These are phyloP conservation scores for Trachops cirrhosus DNA, from an alignment of 2,797 vertebrate genomes.

Conservation along the genomic window DNA sequence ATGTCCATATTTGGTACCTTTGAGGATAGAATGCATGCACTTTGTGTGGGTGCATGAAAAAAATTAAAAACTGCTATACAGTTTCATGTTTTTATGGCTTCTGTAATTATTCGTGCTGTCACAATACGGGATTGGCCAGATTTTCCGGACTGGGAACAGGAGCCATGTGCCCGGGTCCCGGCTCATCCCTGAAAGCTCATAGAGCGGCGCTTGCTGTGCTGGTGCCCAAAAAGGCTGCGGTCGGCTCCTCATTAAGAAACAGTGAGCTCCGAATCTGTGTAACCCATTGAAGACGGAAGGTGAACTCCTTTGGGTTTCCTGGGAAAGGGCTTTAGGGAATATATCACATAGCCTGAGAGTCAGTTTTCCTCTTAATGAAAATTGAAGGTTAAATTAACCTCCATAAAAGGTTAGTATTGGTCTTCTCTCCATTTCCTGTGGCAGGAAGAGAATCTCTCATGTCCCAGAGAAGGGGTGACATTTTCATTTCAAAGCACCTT, in stretches of 20 bases:
- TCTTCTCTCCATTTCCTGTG: constrained; percentile 7
- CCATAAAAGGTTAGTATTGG: not conserved
- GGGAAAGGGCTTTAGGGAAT: not conserved
- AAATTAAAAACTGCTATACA: not conserved
- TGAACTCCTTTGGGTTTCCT: not conserved
- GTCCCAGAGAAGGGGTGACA: not conserved
- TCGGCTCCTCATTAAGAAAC: not conserved
- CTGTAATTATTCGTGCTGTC: not conserved
- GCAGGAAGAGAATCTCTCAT: not conserved
- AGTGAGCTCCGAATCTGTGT: not conserved
- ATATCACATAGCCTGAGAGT: not conserved
- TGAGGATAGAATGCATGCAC: not conserved
- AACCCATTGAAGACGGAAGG: not conserved
- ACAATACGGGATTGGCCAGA: not conserved
- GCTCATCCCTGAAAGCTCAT: not conserved
- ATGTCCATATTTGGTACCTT: not conserved
- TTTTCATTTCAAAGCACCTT: constrained; percentile 3
- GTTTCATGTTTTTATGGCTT: not conserved
- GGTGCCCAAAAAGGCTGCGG: not conserved
- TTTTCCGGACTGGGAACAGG: not conserved
- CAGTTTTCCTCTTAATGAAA: not conserved
- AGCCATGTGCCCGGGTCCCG: not conserved
- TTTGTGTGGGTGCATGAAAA: not conserved
- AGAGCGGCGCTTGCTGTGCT: not conserved
- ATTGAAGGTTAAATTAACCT: not conserved